Conservation (phyloP, 2,888 invertebrate genomes). For the Plebejus melissa region DNA sequence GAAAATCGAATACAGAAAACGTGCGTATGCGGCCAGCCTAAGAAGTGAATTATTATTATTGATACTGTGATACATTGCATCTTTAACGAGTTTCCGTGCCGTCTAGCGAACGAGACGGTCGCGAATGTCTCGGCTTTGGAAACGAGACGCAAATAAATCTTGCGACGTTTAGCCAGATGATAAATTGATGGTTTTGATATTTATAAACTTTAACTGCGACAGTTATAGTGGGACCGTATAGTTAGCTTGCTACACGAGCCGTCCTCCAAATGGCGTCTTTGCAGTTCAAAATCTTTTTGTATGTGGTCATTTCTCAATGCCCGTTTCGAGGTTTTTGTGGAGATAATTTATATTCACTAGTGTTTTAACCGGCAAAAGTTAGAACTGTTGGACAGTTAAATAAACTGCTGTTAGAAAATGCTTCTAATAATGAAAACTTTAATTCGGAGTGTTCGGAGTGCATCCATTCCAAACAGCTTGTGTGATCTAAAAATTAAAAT, state of each 20-base stretch:
- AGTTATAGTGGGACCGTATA: not conserved
- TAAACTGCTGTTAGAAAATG: too few species aligned
- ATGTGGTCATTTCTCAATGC: too few species aligned
- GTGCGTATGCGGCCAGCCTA: not conserved
- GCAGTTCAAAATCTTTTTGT: not conserved
- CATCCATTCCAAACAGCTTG: too few species aligned
- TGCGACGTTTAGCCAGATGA: slow-evolving; percentile 38
- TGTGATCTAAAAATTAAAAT: too few species aligned
- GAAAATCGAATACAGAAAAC: too few species aligned
- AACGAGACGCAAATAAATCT: slow-evolving; percentile 52
- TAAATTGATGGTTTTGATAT: slow-evolving; percentile 37
- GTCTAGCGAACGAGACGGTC: slow-evolving; percentile 39
- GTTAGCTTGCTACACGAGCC: not conserved
- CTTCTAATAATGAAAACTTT: too few species aligned
- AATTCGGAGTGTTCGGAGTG: too few species aligned
- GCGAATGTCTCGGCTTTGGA: slow-evolving; percentile 53
- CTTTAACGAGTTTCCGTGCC: not conserved
- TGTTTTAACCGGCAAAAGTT: too few species aligned
- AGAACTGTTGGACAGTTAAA: too few species aligned
- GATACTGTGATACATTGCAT: not conserved
- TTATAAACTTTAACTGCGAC: not conserved
- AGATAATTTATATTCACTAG: too few species aligned
- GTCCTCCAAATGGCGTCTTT: not conserved
- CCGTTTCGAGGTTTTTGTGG: too few species aligned
- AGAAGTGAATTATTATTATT: not conserved